Evolutionary conservation across 2,888 invertebrate genomes (phyloP).

Genomic region (Campoplex capitator): DNA sequence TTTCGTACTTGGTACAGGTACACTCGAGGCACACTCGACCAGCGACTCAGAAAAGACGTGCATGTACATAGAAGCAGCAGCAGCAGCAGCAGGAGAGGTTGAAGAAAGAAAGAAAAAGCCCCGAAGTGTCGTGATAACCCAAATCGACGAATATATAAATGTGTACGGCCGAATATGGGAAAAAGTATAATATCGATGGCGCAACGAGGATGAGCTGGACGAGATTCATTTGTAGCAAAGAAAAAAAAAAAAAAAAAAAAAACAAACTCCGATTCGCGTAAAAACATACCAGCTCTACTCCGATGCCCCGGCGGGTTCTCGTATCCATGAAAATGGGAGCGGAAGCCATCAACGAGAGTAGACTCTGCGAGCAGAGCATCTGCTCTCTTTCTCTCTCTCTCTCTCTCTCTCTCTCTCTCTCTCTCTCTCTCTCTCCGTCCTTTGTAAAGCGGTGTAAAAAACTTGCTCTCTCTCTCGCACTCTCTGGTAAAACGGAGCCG

Average conservation of each 20-base stretch:
- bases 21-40: conserved; percentile 51
- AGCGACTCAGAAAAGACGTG: conserved; percentile 42
- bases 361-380: background rate
- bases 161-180: background rate
- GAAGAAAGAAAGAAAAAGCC: conserved; percentile 22
- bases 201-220: background rate
- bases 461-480: background rate
- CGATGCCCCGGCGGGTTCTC: background rate
- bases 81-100: background rate
- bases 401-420: background rate
- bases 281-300: background rate
- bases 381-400: background rate
- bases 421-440: no score
- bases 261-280: background rate
- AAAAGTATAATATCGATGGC: background rate
- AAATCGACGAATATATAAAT: conserved; percentile 52
- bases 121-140: conserved; percentile 55
- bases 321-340: conserved; percentile 16
- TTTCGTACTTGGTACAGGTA: conserved; percentile 28
- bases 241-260: background rate
- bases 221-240: background rate
- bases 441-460: no score
- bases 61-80: background rate
- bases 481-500: conserved; percentile 47
- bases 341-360: conserved; percentile 35